Evolutionary conservation across 2,888 invertebrate genomes (phyloP), one percentile per base, ranked within the genome.

Genomic region (Monochamus alternatus): DNA sequence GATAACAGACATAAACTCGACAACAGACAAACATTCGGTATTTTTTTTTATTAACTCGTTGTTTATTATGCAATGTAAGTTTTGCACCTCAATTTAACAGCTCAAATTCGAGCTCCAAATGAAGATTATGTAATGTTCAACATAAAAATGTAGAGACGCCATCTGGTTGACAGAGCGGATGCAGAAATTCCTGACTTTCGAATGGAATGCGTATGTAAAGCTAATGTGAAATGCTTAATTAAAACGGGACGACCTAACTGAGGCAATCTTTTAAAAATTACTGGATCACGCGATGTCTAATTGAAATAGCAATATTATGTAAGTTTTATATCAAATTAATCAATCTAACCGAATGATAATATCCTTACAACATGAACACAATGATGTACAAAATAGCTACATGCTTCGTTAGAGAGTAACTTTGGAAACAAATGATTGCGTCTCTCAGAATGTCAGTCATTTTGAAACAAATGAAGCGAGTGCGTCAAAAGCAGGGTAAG

Each of bases 381-480:
- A 62, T 31, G 62, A 63, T 71, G 63, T 63, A 59, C 71, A 63
- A 63, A 71, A 71, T 63, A 52, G 71, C 63, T 71, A 5, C 51
- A 71, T 30, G 52, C 63, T 63, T 66, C 51, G 71, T 71, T 63
- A 31, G n/a, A 8, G 12, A 44, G 51, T 52, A 74, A 74, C 69
- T 76, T 74, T 44, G 51, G 73, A 78, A 77, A 78, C 78, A 75
- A 79, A 79, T 79, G 74, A 76, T 74, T 74, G 75, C 80, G 66
- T 77, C 71, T 71, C 68, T 44, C 73, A 63, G 73, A 79, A 74
- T 74, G 80, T 78, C 79, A 81, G 75, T 81, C 80, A 81, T 82
- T 81, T 70, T 75, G 69, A 75, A 80, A 79, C 78, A 82, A 82
- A 82, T 82, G 81, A 83, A 80, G 80, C 79, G 76, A 73, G 78